Conservation (phyloP, 1,140 invertebrate genomes). For the Gryllus bimaculatus region DNA sequence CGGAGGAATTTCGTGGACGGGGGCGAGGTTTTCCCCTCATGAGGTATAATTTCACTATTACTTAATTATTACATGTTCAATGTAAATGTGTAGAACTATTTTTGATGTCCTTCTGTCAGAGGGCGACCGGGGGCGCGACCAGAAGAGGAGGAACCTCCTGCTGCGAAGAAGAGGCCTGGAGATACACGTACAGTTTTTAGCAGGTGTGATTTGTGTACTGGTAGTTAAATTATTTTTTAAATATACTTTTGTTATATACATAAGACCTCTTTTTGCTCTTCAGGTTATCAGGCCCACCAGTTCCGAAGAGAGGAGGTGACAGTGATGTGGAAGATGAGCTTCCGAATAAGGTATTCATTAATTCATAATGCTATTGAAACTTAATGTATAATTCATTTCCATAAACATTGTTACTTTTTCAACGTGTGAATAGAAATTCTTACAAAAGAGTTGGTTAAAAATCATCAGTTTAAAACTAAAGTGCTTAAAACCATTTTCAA, state of each 20-base stretch:
- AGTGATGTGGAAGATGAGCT: constrained; percentile 24
- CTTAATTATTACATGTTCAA: neutral
- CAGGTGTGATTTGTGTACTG: constrained; percentile 22
- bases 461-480: too few species aligned
- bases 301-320: constrained; percentile 16
- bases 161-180: constrained; percentile 25
- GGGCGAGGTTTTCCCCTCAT: constrained; percentile 17
- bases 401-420: too few species aligned
- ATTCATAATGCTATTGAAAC: too few species aligned
- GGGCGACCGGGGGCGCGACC: constrained; percentile 17
- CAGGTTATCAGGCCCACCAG: constrained; percentile 27
- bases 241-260: neutral
- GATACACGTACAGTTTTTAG: constrained; percentile 28
- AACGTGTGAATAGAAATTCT: too few species aligned
- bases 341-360: constrained; percentile 16
- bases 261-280: neutral
- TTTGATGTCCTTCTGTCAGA: neutral
- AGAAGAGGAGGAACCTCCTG: constrained; percentile 24
- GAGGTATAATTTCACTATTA: neutral
- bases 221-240: neutral
- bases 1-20: constrained; percentile 21
- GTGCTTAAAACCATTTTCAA: too few species aligned
- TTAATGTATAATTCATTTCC: too few species aligned
- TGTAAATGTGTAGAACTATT: neutral
- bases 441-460: too few species aligned